A percentile compares a stretch with the other conserved stretches of the same genome.
Evolutionary conservation across 2,797 vertebrate species (phyloP).

Genomic region (Rhabdomys pumilio): DNA sequence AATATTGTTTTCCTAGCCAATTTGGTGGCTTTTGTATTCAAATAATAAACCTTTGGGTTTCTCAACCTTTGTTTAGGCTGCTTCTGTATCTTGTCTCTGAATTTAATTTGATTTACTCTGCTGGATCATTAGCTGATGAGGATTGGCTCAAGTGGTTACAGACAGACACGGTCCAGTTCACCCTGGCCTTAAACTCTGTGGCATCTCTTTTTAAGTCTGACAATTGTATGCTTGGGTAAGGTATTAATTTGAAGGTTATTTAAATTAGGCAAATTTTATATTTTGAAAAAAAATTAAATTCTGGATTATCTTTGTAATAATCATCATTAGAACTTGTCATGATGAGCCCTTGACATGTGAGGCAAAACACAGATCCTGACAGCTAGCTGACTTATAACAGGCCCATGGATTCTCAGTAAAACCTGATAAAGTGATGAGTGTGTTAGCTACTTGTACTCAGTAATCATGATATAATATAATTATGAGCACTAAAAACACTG

Average conservation of each 20-base stretch:
- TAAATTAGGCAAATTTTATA: conserved; percentile 58
- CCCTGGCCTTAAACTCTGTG: not conserved
- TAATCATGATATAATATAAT: conserved; percentile 8
- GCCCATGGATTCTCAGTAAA: conserved; percentile 24
- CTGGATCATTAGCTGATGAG: not conserved
- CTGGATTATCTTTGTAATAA: conserved; percentile 56
- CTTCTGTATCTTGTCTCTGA: conserved; percentile 33
- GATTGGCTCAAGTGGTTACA: not conserved
- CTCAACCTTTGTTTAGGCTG: not conserved
- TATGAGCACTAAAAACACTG: conserved; percentile 59
- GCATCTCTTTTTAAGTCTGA: conserved; percentile 58
- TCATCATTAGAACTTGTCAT: conserved; percentile 58
- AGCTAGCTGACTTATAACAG: conserved; percentile 26
- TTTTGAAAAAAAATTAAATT: conserved; percentile 61
- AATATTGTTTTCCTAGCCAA: conserved; percentile 37
- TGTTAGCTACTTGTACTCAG: conserved; percentile 47
- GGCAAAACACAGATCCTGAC: not conserved
- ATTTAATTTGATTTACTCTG: conserved; percentile 48
- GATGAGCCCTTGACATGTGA: not conserved
- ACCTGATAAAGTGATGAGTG: conserved; percentile 47
- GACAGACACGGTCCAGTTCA: conserved; percentile 2
- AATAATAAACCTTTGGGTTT: not conserved
- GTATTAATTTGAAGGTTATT: conserved; percentile 57
- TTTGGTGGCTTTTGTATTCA: conserved; percentile 12
- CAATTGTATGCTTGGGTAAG: conserved; percentile 56